These are phyloP conservation scores for Acanthiza pusilla DNA, from an alignment of 2,797 vertebrate genomes.

Conservation along the genomic window DNA sequence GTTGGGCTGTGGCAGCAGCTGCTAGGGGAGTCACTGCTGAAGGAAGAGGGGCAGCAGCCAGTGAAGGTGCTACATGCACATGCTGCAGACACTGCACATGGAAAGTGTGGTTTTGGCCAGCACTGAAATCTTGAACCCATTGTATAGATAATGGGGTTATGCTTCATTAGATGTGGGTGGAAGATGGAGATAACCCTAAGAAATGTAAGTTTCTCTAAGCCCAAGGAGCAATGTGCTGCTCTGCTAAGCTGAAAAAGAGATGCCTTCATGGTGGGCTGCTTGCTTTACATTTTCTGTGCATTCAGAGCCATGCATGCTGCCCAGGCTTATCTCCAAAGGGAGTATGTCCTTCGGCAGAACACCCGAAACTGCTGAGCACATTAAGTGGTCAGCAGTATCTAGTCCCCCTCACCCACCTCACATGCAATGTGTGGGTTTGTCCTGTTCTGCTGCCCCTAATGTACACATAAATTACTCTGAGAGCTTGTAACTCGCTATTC, in stretches of 20 bases:
- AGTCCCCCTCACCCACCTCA: neutral
- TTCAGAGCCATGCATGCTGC: neutral
- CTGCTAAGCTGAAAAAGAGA: neutral
- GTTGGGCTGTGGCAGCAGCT: neutral
- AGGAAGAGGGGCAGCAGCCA: neutral
- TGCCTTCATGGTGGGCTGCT: neutral
- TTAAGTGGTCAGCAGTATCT: neutral
- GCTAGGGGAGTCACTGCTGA: neutral
- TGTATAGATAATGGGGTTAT: neutral
- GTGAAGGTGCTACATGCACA: neutral
- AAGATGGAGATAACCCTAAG: neutral
- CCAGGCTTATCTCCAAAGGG: neutral
- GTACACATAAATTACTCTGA: neutral
- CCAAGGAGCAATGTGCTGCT: neutral
- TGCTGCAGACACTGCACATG: neutral
- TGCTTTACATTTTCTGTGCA: neutral
- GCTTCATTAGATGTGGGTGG: neutral
- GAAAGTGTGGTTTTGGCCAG: neutral
- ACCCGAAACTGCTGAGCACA: neutral
- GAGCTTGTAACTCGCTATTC: accelerated
- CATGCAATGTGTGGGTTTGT: neutral
- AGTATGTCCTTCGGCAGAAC: neutral
- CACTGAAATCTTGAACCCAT: neutral
- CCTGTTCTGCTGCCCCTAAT: neutral
- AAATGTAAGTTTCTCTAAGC: neutral